These are phyloP conservation scores for Stegastes partitus DNA, from an alignment of 2,113 vertebrate genomes.

Conservation along the genomic window DNA sequence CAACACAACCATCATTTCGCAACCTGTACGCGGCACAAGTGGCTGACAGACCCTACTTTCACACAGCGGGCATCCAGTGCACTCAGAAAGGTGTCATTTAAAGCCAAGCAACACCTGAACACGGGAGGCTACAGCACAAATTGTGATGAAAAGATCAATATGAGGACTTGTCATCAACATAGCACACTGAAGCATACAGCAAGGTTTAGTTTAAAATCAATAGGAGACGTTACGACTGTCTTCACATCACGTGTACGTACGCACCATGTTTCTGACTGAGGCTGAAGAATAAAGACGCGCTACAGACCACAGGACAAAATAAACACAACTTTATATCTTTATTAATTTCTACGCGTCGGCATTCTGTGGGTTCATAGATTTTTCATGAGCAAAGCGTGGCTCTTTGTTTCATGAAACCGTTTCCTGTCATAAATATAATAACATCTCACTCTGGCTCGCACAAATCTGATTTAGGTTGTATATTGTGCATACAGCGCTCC, in stretches of 20 bases:
- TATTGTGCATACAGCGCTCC: neutral
- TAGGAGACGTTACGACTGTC: neutral
- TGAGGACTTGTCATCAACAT: neutral
- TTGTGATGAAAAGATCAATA: neutral
- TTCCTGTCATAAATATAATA: slow-evolving; percentile 22
- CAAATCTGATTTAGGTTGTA: neutral
- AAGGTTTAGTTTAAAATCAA: neutral
- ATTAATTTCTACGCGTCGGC: too few species aligned
- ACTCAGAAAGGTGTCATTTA: slow-evolving; percentile 5
- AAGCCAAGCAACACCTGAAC: neutral
- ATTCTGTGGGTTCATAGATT: neutral
- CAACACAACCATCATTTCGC: neutral
- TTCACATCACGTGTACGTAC: neutral
- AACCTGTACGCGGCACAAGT: neutral
- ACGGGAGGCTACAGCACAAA: neutral
- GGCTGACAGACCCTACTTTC: slow-evolving; percentile 27
- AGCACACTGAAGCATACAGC: neutral
- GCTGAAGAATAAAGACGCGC: neutral
- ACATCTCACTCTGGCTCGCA: neutral
- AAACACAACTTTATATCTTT: neutral
- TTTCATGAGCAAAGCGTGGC: neutral
- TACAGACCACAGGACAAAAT: neutral
- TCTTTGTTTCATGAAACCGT: neutral
- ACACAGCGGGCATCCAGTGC: neutral
- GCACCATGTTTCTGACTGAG: neutral